Conservation (phyloP, 2,797 vertebrate genomes). For the Sphenodon punctatus region DNA sequence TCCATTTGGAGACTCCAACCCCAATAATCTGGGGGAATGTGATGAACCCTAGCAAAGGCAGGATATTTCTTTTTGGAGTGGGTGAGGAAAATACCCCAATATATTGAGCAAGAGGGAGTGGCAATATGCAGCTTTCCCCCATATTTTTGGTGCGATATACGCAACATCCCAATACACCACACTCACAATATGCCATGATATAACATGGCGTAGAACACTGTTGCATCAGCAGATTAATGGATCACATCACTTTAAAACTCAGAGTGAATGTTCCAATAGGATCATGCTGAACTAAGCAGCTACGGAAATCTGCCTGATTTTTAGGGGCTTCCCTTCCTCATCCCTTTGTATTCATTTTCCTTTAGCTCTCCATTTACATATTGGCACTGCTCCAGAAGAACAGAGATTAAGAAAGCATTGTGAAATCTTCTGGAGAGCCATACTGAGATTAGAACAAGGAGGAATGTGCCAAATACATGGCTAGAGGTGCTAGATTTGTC, state of each 20-base stretch:
- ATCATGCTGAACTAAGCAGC: slow-evolving; percentile 23
- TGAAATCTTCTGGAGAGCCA: slow-evolving; percentile 33
- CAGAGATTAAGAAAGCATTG: slow-evolving; percentile 16
- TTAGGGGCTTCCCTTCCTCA: not conserved
- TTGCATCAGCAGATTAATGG: slow-evolving; percentile 3
- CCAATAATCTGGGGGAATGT: slow-evolving; percentile 13
- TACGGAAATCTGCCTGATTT: slow-evolving; percentile 38
- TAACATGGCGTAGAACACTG: slow-evolving; percentile 29
- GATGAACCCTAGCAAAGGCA: slow-evolving; percentile 25
- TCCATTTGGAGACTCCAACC: not conserved
- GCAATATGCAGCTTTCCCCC: slow-evolving; percentile 46
- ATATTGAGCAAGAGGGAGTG: not conserved
- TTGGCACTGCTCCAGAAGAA: slow-evolving; percentile 28
- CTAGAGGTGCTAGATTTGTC: slow-evolving; percentile 46
- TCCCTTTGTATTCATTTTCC: slow-evolving; percentile 18
- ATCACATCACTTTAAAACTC: slow-evolving; percentile 1
- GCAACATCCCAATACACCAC: slow-evolving; percentile 15
- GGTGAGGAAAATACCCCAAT: accelerated
- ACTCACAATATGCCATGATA: not conserved
- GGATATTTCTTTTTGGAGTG: not conserved
- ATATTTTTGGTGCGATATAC: not conserved
- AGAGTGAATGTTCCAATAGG: slow-evolving; percentile 13
- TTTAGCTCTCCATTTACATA: not conserved
- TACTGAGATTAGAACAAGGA: slow-evolving; percentile 15
- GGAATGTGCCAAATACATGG: slow-evolving; percentile 38